Percentiles rank a stretch among this genome's conserved stretches.
These are phyloP conservation scores for Achatina immaculata DNA, from an alignment of 1,140 invertebrate genomes.

Conservation along the genomic window DNA sequence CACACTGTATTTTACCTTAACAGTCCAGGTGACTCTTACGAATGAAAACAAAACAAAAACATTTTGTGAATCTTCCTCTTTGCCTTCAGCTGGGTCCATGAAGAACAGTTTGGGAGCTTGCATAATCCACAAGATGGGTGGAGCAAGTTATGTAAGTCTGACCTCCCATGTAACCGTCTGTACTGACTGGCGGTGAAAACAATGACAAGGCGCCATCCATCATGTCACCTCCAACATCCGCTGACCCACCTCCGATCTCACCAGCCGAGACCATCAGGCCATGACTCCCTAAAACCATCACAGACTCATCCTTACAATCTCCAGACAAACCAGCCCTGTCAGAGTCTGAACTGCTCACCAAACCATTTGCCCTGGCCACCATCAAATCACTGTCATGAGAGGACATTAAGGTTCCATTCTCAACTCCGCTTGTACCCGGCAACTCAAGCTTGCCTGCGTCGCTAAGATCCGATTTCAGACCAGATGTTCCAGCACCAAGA, in stretches of 20 bases:
- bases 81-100: constrained; percentile 56
- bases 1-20: too few species aligned
- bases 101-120: constrained; percentile 52
- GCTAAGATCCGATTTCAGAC: neutral
- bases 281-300: constrained; percentile 3
- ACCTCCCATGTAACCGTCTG: constrained; percentile 40
- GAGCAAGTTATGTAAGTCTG: constrained; percentile 50
- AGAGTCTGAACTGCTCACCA: neutral
- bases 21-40: too few species aligned
- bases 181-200: constrained; percentile 40
- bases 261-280: neutral
- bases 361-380: neutral
- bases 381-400: neutral
- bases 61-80: too few species aligned
- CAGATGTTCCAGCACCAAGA: neutral
- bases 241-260: constrained; percentile 26
- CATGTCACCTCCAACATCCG: constrained; percentile 31
- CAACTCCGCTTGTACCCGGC: neutral
- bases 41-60: too few species aligned
- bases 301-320: neutral
- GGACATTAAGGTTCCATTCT: neutral
- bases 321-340: neutral
- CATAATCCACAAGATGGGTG: constrained; percentile 51
- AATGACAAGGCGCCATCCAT: constrained; percentile 37
- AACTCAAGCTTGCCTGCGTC: neutral